Conservation (phyloP, 2,113 vertebrate genomes). For the Oxyura jamaicensis region DNA sequence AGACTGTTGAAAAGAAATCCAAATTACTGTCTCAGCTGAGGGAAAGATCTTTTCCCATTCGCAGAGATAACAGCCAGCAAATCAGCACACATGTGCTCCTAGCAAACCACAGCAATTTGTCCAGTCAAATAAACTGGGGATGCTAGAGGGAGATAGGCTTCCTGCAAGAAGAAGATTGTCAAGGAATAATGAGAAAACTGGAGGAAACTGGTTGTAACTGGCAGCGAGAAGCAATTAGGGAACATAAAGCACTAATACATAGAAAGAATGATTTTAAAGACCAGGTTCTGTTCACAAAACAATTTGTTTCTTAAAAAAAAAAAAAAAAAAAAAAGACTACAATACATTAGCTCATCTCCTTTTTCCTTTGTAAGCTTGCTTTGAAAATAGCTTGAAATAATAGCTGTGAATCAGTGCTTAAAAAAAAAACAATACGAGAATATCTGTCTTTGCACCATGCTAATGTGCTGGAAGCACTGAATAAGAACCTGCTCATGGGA, state of each 20-base stretch:
- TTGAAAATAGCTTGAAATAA: not conserved
- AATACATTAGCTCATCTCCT: not conserved
- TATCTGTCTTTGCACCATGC: not conserved
- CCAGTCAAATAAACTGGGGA: slow-evolving; percentile 46
- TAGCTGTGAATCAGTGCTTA: not conserved
- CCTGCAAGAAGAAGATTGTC: slow-evolving; percentile 29
- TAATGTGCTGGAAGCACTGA: not conserved
- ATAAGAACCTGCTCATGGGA: not conserved
- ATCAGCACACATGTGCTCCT: slow-evolving; percentile 3
- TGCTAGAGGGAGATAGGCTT: slow-evolving; percentile 33
- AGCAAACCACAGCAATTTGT: not conserved
- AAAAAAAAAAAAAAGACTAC: not conserved
- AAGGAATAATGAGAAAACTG: not conserved
- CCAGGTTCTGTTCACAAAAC: not conserved
- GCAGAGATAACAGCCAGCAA: slow-evolving; percentile 30
- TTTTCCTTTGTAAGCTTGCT: not conserved
- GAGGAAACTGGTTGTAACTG: not conserved
- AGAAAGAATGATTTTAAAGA: not conserved
- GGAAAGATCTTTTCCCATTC: slow-evolving; percentile 36
- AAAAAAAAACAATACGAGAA: not conserved
- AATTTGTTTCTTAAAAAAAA: not conserved
- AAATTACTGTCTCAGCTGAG: slow-evolving; percentile 32
- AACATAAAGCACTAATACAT: not conserved
- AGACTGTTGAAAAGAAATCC: not conserved
- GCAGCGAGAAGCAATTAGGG: not conserved